Percentiles rank a stretch among this genome's conserved stretches.
phyloP scores from a whole-genome alignment of 1,140 invertebrate genomes.

The Armadillidium nasatum region DNA sequence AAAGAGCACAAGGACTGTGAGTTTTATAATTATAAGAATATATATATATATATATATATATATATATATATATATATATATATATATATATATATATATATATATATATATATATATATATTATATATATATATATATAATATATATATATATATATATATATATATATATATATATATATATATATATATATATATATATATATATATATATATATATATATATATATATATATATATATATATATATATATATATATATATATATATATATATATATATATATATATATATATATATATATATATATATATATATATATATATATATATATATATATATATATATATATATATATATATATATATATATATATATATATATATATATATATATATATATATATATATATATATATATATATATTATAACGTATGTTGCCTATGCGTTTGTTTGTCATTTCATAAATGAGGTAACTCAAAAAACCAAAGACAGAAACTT shows the following conservation, averaged over 20 bases:
- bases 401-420: constrained; percentile 20
- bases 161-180: constrained; percentile 23
- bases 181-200: constrained; percentile 24
- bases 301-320: constrained; percentile 25
- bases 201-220: constrained; percentile 21
- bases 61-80: not conserved
- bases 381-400: constrained; percentile 25
- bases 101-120: constrained; percentile 24
- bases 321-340: constrained; percentile 23
- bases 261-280: constrained; percentile 14
- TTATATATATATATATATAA: constrained; percentile 19
- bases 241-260: constrained; percentile 24
- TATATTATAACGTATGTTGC: no score
- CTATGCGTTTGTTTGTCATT: not conserved
- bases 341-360: constrained; percentile 7
- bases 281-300: constrained; percentile 19
- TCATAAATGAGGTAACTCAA: no score
- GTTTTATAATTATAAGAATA: not conserved
- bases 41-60: constrained; percentile 25
- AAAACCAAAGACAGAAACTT: no score
- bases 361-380: constrained; percentile 22
- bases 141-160: constrained; percentile 18
- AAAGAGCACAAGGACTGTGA: no score
- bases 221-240: constrained; percentile 18
- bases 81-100: constrained; percentile 24